Conservation (phyloP, 2,113 vertebrate genomes). For the Mirounga angustirostris region DNA sequence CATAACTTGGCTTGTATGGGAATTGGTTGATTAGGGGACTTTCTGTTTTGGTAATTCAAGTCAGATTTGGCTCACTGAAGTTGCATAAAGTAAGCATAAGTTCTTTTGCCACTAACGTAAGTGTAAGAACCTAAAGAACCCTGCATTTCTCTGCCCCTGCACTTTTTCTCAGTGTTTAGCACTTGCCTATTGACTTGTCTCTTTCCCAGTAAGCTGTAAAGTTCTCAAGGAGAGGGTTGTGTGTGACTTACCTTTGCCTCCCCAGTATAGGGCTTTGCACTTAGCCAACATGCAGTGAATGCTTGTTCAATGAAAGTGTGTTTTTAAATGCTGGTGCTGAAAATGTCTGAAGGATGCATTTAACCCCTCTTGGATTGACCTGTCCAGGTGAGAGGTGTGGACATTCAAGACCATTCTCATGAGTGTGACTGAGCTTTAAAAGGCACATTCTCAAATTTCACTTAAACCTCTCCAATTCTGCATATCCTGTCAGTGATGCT, state of each 20-base stretch:
- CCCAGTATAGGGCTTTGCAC: too few species aligned
- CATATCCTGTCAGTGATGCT: not conserved
- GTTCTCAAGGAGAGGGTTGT: not conserved
- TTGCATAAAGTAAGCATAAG: not conserved
- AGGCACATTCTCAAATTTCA: not conserved
- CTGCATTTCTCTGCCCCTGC: not conserved
- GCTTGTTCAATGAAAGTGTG: not conserved
- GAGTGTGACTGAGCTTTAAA: not conserved
- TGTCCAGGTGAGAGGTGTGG: not conserved
- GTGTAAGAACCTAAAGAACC: not conserved
- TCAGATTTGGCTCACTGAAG: not conserved
- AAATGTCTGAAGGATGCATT: not conserved
- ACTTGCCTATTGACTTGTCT: not conserved
- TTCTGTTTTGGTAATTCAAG: not conserved
- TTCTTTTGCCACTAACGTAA: not conserved
- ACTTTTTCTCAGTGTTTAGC: not conserved
- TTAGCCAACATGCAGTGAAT: rapidly evolving
- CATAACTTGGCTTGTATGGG: not conserved
- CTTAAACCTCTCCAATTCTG: not conserved
- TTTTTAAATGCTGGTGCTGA: not conserved
- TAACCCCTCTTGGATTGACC: not conserved
- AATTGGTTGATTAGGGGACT: not conserved
- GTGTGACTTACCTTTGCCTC: too few species aligned
- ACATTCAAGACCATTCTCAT: not conserved
- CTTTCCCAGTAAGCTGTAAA: not conserved